Conservation (phyloP, 64 coral and sea anemone species). For the Montipora cactus region DNA sequence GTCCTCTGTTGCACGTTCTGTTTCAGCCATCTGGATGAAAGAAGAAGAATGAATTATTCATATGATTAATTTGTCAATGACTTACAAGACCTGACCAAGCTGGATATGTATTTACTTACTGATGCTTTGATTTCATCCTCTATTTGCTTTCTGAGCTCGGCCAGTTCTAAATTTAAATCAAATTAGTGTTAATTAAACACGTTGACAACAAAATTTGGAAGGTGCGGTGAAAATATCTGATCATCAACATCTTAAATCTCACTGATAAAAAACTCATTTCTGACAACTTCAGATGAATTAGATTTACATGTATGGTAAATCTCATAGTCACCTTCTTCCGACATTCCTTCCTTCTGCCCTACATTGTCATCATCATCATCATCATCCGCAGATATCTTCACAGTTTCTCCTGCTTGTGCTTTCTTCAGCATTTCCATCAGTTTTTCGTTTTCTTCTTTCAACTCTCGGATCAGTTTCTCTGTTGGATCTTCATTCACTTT, state of each 20-base stretch:
- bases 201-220: too few relatives aligned
- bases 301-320: background rate
- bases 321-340: conserved; percentile 69
- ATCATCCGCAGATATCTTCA: conserved; percentile 73
- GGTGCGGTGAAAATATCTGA: too few relatives aligned
- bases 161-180: conserved; percentile 75
- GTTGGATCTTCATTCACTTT: conserved; percentile 97
- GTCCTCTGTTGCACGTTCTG: conserved; percentile 72
- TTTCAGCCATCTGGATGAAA: conserved; percentile 76
- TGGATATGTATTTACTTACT: conserved; percentile 27
- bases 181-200: background rate
- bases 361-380: conserved; percentile 83
- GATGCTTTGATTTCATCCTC: conserved; percentile 92
- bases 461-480: conserved; percentile 92
- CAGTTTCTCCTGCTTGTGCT: conserved; percentile 72
- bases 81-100: background rate
- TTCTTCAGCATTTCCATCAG: conserved; percentile 92
- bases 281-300: too few relatives aligned
- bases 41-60: background rate
- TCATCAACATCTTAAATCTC: too few relatives aligned
- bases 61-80: background rate
- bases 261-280: too few relatives aligned
- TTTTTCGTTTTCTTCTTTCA: conserved; percentile 93
- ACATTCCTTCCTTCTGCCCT: conserved; percentile 62
- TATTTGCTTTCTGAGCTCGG: conserved; percentile 91